These are phyloP conservation scores for Gavia stellata DNA, from an alignment of 2,113 vertebrate species.

Conservation along the genomic window DNA sequence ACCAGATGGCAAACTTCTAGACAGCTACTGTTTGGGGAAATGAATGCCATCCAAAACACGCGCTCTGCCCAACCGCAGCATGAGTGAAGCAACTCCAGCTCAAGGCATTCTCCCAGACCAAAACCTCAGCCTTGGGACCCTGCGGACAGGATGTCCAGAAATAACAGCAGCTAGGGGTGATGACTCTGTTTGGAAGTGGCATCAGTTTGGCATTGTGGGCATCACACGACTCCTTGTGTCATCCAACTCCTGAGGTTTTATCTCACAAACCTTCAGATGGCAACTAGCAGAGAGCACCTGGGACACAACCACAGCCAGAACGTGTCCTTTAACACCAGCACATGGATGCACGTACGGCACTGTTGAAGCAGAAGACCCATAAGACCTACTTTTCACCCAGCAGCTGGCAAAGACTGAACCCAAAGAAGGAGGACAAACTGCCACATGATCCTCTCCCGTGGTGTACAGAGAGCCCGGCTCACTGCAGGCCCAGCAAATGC, in stretches of 20 bases:
- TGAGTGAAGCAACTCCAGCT: neutral
- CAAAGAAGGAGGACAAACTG: neutral
- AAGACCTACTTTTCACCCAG: neutral
- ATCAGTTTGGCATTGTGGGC: neutral
- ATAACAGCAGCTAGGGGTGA: neutral
- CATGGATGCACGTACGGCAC: fast-evolving
- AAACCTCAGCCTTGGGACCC: neutral
- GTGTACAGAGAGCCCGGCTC: neutral
- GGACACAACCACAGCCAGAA: neutral
- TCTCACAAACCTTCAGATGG: neutral
- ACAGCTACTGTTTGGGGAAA: neutral
- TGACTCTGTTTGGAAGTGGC: neutral
- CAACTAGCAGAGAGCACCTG: neutral
- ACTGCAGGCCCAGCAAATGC: neutral
- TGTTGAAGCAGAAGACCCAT: neutral
- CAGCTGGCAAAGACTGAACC: neutral
- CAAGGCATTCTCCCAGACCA: neutral
- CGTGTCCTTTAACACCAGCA: neutral
- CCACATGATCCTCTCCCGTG: neutral
- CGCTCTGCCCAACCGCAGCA: neutral
- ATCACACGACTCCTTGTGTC: neutral
- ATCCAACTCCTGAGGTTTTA: neutral
- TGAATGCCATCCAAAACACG: slow-evolving; percentile 4
- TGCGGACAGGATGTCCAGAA: neutral
- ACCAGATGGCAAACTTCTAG: slow-evolving; percentile 26